Percentiles rank a stretch among this genome's conserved stretches.
Evolutionary conservation across 1,140 invertebrate genomes (phyloP).

Genomic region (Macrocentrus cingulum): DNA sequence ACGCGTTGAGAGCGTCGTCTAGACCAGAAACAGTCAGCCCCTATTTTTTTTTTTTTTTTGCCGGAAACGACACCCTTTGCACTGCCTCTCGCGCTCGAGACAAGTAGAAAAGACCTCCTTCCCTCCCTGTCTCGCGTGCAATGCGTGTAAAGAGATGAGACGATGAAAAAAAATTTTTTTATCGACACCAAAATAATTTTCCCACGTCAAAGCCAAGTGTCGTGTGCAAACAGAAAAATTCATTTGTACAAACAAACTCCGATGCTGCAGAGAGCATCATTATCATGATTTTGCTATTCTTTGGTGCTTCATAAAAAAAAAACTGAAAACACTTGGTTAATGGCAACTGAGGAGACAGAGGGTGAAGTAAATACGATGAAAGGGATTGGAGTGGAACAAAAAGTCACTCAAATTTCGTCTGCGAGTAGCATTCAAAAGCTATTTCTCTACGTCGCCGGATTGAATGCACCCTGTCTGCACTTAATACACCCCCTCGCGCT

Average conservation of each 20-base stretch:
- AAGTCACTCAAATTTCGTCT: slow-evolving; percentile 46
- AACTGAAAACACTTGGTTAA: background rate
- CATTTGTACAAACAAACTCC: background rate
- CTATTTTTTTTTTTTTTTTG: background rate
- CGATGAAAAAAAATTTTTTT: slow-evolving; percentile 19
- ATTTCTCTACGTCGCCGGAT: slow-evolving; percentile 10
- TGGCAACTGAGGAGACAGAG: slow-evolving; percentile 4
- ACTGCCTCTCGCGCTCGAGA: slow-evolving; percentile 8
- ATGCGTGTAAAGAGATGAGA: background rate
- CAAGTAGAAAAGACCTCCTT: background rate
- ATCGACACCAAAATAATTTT: background rate
- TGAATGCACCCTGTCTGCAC: slow-evolving; percentile 21
- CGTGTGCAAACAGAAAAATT: background rate
- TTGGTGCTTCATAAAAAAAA: background rate
- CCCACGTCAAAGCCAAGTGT: slow-evolving; percentile 3
- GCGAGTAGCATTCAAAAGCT: slow-evolving; percentile 32
- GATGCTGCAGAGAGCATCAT: background rate
- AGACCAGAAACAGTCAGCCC: slow-evolving; percentile 27
- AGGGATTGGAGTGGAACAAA: slow-evolving; percentile 34
- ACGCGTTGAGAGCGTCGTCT: slow-evolving; percentile 21
- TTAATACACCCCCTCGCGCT: background rate
- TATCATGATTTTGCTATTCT: background rate
- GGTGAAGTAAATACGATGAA: slow-evolving; percentile 23
- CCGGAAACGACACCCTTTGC: slow-evolving; percentile 13
- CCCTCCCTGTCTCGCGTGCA: no score